phyloP scores from a whole-genome alignment of 2,888 invertebrate genomes.

The Cantharis rufa region DNA sequence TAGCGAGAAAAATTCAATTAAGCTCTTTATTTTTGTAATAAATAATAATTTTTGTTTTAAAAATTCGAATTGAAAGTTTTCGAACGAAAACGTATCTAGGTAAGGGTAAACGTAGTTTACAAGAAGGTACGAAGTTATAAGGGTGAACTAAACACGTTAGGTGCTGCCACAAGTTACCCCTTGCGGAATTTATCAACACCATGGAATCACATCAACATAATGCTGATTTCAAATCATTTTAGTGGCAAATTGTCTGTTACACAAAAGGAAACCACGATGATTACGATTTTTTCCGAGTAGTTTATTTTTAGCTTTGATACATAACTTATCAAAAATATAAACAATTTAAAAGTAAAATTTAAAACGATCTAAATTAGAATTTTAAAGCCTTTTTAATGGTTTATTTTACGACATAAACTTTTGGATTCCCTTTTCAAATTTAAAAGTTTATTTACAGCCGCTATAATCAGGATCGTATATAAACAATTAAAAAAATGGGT shows the following conservation, averaged over 20 bases:
- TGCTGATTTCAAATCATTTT: constrained; percentile 17
- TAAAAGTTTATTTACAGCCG: constrained; percentile 25
- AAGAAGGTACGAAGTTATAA: not conserved
- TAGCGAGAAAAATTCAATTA: not conserved
- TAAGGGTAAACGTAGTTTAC: not conserved
- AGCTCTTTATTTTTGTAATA: not conserved
- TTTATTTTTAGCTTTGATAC: not conserved
- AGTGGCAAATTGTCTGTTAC: constrained; percentile 11
- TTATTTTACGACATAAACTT: constrained; percentile 24
- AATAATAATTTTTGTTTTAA: not conserved
- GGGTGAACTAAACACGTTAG: constrained; percentile 13
- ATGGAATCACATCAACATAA: constrained; percentile 6
- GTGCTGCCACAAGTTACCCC: constrained; percentile 27
- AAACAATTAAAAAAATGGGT: constrained; percentile 23
- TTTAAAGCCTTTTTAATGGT: not conserved
- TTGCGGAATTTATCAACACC: constrained; percentile 19
- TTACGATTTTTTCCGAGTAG: constrained; percentile 3
- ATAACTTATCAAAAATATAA: not conserved
- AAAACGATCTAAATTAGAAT: not conserved
- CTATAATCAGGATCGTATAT: constrained; percentile 24
- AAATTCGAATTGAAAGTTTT: not conserved
- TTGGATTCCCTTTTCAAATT: constrained; percentile 15
- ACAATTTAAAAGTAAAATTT: not conserved
- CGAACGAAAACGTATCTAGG: not conserved
- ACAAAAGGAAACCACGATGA: constrained; percentile 15